Evolutionary conservation across 2,797 vertebrate genomes (phyloP).

Genomic region (Anabacerthia variegaticeps): DNA sequence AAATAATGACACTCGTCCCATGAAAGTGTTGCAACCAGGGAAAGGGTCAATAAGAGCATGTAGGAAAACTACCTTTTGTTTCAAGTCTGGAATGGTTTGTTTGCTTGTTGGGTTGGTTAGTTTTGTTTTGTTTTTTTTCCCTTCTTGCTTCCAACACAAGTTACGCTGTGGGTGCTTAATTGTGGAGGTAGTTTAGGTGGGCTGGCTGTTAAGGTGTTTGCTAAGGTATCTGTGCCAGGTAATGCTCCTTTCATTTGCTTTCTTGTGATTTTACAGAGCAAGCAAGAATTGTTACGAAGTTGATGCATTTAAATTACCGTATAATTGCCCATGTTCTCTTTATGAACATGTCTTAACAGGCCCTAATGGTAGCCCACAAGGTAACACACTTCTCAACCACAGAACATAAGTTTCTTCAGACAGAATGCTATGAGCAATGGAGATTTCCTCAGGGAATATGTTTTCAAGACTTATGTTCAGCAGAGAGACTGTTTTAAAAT

Average conservation of each 20-base stretch:
- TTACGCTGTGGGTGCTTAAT: background rate
- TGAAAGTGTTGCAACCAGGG: background rate
- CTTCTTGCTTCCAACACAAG: background rate
- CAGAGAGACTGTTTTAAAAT: background rate
- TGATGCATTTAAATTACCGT: background rate
- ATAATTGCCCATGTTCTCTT: background rate
- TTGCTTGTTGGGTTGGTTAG: background rate
- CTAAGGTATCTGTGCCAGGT: background rate
- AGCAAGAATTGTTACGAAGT: background rate
- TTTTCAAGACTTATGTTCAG: background rate
- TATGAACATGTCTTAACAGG: background rate
- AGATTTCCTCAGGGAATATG: background rate
- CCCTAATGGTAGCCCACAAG: background rate
- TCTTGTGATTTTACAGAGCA: background rate
- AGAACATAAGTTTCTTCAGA: background rate
- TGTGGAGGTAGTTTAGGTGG: background rate
- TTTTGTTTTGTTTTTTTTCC: no score
- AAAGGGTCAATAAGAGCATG: background rate
- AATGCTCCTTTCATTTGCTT: background rate
- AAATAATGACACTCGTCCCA: background rate
- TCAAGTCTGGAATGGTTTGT: background rate
- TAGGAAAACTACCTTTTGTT: background rate
- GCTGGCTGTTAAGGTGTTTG: background rate
- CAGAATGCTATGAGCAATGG: rapidly evolving
- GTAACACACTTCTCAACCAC: background rate